Percentiles rank a stretch among this genome's conserved stretches.
These are phyloP conservation scores for Neotoxoptera formosana DNA, from an alignment of 1,140 invertebrate genomes.

Conservation along the genomic window DNA sequence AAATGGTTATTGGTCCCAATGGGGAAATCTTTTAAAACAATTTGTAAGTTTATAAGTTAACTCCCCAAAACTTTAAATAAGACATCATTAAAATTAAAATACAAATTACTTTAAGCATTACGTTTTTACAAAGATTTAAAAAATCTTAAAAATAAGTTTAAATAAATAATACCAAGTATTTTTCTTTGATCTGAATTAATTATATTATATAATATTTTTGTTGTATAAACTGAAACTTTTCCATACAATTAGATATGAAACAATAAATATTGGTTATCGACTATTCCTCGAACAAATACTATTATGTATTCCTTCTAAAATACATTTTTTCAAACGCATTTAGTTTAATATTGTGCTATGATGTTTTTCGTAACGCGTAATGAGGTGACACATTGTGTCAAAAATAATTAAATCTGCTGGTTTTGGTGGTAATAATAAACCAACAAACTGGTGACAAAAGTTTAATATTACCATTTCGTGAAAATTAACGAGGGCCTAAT, in stretches of 20 bases:
- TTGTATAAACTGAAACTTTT: not conserved
- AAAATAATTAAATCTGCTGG: conserved; percentile 16
- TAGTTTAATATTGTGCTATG: not conserved
- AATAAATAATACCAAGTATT: not conserved
- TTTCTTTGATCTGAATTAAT: not conserved
- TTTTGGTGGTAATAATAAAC: not conserved
- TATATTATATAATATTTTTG: not conserved
- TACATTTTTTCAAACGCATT: not conserved
- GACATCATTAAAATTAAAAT: not conserved
- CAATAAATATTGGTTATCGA: not conserved
- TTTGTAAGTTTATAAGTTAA: conserved; percentile 7
- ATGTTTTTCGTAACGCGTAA: not conserved
- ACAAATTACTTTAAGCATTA: not conserved
- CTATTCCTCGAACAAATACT: no score
- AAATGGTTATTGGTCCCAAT: not conserved
- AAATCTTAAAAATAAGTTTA: not conserved
- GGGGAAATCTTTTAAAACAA: not conserved
- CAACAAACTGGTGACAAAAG: not conserved
- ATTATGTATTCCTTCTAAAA: not conserved
- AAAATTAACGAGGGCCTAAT: conserved; percentile 32
- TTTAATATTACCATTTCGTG: conserved; percentile 28
- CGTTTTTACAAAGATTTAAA: not conserved
- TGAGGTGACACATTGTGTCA: not conserved
- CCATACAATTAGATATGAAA: not conserved
- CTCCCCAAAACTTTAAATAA: not conserved